Conservation (phyloP, 1,140 invertebrate species). For the Brachionus rotundiformis region DNA sequence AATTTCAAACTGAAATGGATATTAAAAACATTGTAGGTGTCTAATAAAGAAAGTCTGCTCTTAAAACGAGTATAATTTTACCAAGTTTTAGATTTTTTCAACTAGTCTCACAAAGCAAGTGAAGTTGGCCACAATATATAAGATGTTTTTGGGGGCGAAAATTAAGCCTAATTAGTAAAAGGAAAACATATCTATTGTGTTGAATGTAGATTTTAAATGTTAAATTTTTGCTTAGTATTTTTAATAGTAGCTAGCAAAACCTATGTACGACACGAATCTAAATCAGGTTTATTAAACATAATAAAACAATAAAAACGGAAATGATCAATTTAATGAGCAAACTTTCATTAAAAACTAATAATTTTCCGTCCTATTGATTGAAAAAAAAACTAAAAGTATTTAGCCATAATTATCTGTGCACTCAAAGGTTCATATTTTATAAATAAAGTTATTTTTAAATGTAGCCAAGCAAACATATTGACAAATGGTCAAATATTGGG, state of each 20-base stretch:
- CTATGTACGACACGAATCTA: constrained; percentile 18
- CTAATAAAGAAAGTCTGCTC: not conserved
- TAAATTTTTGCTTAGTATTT: not conserved
- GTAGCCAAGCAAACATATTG: not conserved
- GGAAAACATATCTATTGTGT: constrained; percentile 21
- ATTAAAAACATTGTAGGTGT: constrained; percentile 4
- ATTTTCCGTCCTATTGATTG: not conserved
- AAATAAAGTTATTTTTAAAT: not conserved
- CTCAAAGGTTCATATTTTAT: not conserved
- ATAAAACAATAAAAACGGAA: constrained; percentile 1
- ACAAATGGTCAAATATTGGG: not conserved
- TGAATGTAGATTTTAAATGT: not conserved
- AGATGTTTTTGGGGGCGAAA: not conserved
- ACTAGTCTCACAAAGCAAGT: not conserved
- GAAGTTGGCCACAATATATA: constrained; percentile 23
- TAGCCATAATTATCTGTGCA: not conserved
- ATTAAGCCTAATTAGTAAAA: constrained; percentile 33
- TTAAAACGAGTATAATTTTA: not conserved
- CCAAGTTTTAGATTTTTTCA: not conserved
- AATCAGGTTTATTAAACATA: not conserved
- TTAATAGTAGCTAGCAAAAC: not conserved
- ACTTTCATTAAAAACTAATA: not conserved
- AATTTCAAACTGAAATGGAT: not conserved
- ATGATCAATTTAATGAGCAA: constrained; percentile 8
- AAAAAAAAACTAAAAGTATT: not conserved